Base-by-base conservation (phyloP, 2,797 vertebrate species). In the Tenualosa thibaudeaui region DNA sequence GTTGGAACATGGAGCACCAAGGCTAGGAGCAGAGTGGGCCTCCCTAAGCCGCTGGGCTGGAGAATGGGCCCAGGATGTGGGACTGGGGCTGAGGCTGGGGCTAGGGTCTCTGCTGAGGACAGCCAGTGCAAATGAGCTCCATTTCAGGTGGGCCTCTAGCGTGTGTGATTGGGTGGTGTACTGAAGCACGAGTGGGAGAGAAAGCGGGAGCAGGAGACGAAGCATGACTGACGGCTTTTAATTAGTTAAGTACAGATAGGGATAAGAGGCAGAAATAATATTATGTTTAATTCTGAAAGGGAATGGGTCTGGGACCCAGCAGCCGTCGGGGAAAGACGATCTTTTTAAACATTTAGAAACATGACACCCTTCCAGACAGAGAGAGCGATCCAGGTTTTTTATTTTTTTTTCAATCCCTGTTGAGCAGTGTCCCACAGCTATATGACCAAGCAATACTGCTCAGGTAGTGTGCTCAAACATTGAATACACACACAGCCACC, bases 221-320 rank as follows among this genome's bases (percentile, higher is more conserved):
- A 51, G 83, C 81, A 88, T 88, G 82, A 89, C 19, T 85, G 86
- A 86, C 87, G 87, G 85, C 31, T 86, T 90, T 91, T 88, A 89
- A 91, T 91, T 89, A 89, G 68, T 86, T 86, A 89, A 85, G 84
- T 86, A 86, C 84, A 89, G 86, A 88, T 84, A 78, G 62, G 56
- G 78, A 26, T 71, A 82, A 88, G 82, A 84, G 81, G 75, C 54
- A 51, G 82, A 85, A 84, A 90, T 86, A 89, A 89, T 86, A 89
- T 86, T 91, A 88, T 86, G 65, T 90, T 90, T 84, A 40, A 86
- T 7, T n/a, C 62, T 84, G 51, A 81, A 43, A 81, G 53, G 85
- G 86, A 87, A 85, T 89, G 40, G 50, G 84, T 83, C 84, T 81
- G 78, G 22, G 85, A 83, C 31, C 1, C 24, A 51, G 26, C 40